Base-by-base conservation (phyloP, 2,888 invertebrate genomes). In the Rosalia funebris region DNA sequence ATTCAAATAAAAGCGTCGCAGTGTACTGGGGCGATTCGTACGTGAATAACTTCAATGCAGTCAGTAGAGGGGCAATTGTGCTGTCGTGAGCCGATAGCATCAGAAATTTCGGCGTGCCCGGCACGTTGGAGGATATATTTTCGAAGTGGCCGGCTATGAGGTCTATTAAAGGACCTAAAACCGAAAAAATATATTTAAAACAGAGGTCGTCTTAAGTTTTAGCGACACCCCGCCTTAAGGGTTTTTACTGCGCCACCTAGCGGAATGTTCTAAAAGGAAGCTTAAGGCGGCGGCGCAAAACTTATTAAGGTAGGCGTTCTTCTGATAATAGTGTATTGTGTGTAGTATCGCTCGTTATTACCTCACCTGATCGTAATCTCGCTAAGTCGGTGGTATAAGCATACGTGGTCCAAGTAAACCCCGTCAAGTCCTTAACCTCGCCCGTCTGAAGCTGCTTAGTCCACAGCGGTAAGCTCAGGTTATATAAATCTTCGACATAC, bases 31-130 rank as follows among this genome's bases (percentile, higher is more conserved):
- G 50, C 12, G 10, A 11, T 0, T 11, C 1, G 15, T 12, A 16
- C 5, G 48, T 42, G 15, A 32, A 57, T 7, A 50, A 20, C 0
- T 17, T 1, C 17, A 57, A 11, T 2, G 42, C 34, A 9, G 20
- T 20, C 25, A 57, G 10, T 10, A 50, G 34, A 3, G 17, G 1
- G 4, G 12, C 20, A 12, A 57, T 20, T 1, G 48, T 57, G n/a
- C 19, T 42, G 34, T 57, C 57, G 12, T 57, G 57, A 11, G 15
- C 57, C 1, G 57, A 57, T 5, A 57, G 36, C 57, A 57, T 57
- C 7, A 57, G 36, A 1, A 57, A 44, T 32, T 57, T 57, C 1
- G 34, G n/a, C 2, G 48, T 50, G 34, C 11, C 37, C 1, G 17
- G 5, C 5, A 37, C 36, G 34, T 19, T 7, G 7, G 16, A 2